Evolutionary conservation across 2,797 vertebrate species (phyloP).

Genomic region (Rhodeus uyekii): DNA sequence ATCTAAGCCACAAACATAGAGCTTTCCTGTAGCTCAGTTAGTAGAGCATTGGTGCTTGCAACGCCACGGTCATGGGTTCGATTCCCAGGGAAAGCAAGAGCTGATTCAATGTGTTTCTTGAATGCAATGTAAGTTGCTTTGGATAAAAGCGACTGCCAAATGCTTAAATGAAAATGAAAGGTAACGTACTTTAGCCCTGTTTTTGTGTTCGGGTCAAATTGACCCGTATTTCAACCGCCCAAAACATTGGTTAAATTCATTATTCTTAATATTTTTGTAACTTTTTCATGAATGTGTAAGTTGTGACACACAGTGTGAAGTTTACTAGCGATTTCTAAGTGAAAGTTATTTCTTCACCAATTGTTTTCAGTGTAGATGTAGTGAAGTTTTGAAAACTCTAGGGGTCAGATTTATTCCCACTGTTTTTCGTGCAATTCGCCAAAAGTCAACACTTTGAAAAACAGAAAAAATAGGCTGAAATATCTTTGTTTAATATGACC

Average conservation of each 20-base stretch:
- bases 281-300: background rate
- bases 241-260: background rate
- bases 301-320: background rate
- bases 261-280: background rate
- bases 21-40: too few species aligned
- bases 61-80: too few species aligned
- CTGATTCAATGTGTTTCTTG: too few species aligned
- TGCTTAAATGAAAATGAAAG: too few species aligned
- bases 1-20: background rate
- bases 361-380: too few species aligned
- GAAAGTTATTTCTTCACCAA: too few species aligned
- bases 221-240: background rate
- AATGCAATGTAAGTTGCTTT: too few species aligned
- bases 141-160: too few species aligned
- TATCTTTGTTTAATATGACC: background rate
- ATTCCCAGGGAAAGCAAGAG: too few species aligned
- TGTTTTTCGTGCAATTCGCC: background rate
- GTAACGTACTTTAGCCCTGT: background rate
- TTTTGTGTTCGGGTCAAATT: background rate
- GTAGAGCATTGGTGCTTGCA: too few species aligned
- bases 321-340: too few species aligned
- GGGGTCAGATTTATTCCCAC: background rate
- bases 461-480: background rate
- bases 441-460: background rate
- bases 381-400: too few species aligned